phyloP scores from a whole-genome alignment of 2,888 invertebrate genomes.

The Clusia tigrina region DNA sequence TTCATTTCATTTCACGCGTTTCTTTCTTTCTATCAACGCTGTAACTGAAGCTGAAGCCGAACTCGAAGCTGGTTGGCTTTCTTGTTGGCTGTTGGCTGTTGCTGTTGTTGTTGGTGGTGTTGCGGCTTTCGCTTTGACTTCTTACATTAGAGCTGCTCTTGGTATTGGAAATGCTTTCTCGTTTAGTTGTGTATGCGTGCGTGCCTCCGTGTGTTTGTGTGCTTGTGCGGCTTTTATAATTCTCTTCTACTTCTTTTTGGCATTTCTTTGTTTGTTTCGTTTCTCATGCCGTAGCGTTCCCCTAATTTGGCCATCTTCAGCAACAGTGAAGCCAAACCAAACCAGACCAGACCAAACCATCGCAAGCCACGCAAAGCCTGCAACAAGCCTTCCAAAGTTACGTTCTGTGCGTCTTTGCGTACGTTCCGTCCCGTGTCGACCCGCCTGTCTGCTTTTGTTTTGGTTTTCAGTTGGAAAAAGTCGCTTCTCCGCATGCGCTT shows the following conservation, averaged over 20 bases:
- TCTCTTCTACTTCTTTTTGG: constrained; percentile 1
- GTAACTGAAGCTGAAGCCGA: too few species aligned
- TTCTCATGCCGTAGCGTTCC: background rate
- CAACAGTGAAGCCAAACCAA: too few species aligned
- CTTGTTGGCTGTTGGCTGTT: constrained; percentile 11
- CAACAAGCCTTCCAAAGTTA: too few species aligned
- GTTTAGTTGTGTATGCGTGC: background rate
- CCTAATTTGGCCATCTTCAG: background rate
- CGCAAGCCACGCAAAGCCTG: too few species aligned
- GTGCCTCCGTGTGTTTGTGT: constrained; percentile 1
- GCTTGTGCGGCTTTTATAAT: background rate
- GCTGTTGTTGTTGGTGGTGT: constrained; percentile 13
- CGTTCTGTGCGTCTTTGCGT: background rate
- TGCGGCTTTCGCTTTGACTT: constrained; percentile 9
- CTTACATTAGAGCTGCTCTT: background rate
- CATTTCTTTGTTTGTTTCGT: background rate
- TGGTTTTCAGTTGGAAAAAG: background rate
- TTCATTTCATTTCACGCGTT: too few species aligned
- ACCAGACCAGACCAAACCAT: background rate
- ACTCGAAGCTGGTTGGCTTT: constrained; percentile 4
- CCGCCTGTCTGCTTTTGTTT: constrained; percentile 6
- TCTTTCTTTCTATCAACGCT: too few species aligned
- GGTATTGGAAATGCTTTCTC: constrained; percentile 9
- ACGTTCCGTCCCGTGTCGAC: too few species aligned
- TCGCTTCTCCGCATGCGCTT: background rate